Conservation (phyloP, 2,113 vertebrate species). For the Paracanthobrama guichenoti region DNA sequence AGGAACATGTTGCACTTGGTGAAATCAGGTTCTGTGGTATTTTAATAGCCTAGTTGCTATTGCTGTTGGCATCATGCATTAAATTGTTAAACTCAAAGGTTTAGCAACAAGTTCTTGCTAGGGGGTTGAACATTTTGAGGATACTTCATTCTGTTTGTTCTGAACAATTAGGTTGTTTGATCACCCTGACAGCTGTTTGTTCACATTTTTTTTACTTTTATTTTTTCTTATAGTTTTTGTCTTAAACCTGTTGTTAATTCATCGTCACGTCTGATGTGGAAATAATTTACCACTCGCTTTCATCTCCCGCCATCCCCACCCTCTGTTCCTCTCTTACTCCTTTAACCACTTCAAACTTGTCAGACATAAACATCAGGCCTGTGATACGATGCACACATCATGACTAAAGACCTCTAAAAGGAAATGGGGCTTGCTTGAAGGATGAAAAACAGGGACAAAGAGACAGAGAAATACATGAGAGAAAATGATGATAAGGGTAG, state of each 20-base stretch:
- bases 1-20: too few species aligned
- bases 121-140: background rate
- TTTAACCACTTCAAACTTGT: slow-evolving; percentile 51
- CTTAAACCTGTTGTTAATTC: slow-evolving; percentile 38
- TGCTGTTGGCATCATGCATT: slow-evolving; percentile 47
- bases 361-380: slow-evolving; percentile 41
- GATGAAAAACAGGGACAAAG: slow-evolving; percentile 23
- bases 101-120: slow-evolving; percentile 2
- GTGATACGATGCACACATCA: slow-evolving; percentile 35
- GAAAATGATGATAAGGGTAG: slow-evolving; percentile 34
- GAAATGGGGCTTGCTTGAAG: slow-evolving; percentile 34
- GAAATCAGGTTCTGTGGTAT: slow-evolving; percentile 27
- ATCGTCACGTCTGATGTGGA: slow-evolving; percentile 34
- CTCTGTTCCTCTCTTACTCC: slow-evolving; percentile 22
- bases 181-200: background rate
- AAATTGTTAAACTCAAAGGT: slow-evolving; percentile 55
- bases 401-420: slow-evolving; percentile 33
- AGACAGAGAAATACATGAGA: slow-evolving; percentile 30
- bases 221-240: background rate
- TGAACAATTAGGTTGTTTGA: slow-evolving; percentile 19
- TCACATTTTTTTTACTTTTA: background rate
- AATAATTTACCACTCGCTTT: slow-evolving; percentile 43
- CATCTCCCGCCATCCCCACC: slow-evolving; percentile 13
- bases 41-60: slow-evolving; percentile 66
- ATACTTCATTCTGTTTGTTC: background rate